Base-by-base conservation (phyloP, 2,113 vertebrate species). In the Podarcis muralis region DNA sequence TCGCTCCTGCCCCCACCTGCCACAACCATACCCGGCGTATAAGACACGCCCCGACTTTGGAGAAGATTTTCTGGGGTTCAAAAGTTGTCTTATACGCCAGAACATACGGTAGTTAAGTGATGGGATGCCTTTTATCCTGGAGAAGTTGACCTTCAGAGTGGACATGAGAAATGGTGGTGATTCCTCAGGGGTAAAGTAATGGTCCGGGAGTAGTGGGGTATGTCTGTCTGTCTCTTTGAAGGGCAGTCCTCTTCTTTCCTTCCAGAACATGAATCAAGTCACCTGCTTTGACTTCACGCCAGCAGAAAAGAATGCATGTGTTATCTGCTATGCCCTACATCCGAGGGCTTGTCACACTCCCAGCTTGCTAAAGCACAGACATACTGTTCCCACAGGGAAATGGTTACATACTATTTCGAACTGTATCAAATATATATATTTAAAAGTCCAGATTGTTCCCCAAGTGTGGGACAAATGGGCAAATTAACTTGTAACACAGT, bases 1-100 rank as follows among this genome's bases (percentile, higher is more conserved):
- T 91, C 87, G 3, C 74, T 32, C 72, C 92, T 90, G 88, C 83
- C 1, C 40, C 27, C 12, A 71, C n/a, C 27, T 7, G 40, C 40
- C 40, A 43, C 40, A 0, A 43, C 40, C 40, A 43, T 43, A 43
- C 40, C 40, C 40, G 1, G 40, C 1, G 0, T 43, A 43, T 7
- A 43, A 43, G 40, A 43, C 1, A 1, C 1, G 6, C 40, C 40
- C 40, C 1, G 6, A 43, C 40, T 43, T 1, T 43, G 40, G 40
- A 43, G 40, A 43, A 6, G 40, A 43, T 43, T 43, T 43, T 0
- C 40, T 1, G 6, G 40, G 40, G 40, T 43, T 7, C 40, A 43
- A 43, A 43, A 43, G 40, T 43, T 6, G 6, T 43, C 40, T 43
- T 43, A 43, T 43, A 43, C 40, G 1, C 40, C 6, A 43, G 40